Evolutionary conservation across 1,140 invertebrate species (phyloP).

Genomic region (Trachymyrmex septentrionalis): DNA sequence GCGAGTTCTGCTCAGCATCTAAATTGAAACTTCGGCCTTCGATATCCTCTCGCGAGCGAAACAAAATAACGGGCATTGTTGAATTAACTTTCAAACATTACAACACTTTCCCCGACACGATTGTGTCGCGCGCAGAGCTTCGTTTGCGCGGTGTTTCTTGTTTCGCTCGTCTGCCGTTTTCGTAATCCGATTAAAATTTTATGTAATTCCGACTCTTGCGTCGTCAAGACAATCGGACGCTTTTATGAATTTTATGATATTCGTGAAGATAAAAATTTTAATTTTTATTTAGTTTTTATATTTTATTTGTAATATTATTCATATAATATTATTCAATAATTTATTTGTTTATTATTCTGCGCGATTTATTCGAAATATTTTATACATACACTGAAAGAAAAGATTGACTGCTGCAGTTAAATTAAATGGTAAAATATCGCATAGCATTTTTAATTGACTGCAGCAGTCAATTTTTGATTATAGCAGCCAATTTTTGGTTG

Average conservation of each 20-base stretch:
- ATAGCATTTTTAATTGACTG: too few relatives aligned
- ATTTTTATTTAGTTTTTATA: slow-evolving; percentile 15
- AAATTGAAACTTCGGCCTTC: slow-evolving; percentile 61
- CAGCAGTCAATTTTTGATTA: too few relatives aligned
- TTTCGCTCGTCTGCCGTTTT: slow-evolving; percentile 28
- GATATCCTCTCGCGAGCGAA: slow-evolving; percentile 36
- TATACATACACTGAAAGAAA: too few relatives aligned
- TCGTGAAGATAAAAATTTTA: background rate
- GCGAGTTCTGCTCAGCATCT: slow-evolving; percentile 43
- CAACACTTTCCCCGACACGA: slow-evolving; percentile 2
- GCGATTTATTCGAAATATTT: slow-evolving; percentile 16
- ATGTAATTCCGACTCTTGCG: slow-evolving; percentile 2
- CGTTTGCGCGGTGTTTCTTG: slow-evolving; percentile 19
- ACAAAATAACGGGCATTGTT: slow-evolving; percentile 41
- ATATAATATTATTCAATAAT: too few relatives aligned
- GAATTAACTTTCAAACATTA: slow-evolving; percentile 47
- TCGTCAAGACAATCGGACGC: background rate
- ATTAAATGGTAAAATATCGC: too few relatives aligned
- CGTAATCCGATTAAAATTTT: slow-evolving; percentile 53
- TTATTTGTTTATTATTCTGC: background rate
- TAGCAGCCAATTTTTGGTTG: too few relatives aligned
- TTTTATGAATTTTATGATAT: slow-evolving; percentile 19
- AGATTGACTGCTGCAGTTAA: too few relatives aligned
- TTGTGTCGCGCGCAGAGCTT: background rate
- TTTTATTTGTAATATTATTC: too few relatives aligned